Evolutionary conservation across 2,888 invertebrate species (phyloP), one percentile per base, ranked within the genome.

Genomic region (Cataglyphis altisquamis): DNA sequence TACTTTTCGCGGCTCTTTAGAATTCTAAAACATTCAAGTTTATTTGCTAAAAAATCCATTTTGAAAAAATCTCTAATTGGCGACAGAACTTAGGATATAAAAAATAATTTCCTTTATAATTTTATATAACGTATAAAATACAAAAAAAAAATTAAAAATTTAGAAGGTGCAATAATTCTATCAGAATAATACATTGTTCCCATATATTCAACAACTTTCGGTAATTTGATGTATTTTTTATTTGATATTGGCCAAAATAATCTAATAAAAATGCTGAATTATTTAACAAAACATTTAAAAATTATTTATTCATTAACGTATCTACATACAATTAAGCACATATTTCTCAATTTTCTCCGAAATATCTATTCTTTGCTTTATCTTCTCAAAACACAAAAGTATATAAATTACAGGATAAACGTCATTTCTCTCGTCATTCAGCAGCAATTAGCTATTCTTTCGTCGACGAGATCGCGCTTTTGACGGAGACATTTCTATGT

Each of bases 391-490:
- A 21, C 8, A 66, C 4, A 75, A 67, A 64, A 66, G 55, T 25
- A 73, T n/a, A 77, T 12, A 10, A 83, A 63, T 83, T 83, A 62
- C 39, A 8, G 15, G 29, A 67, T 52, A 36, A 82, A 41, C 36
- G 39, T 52, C 6, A 68, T 68, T 70, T 32, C 45, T 57, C 68
- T 32, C 48, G 32, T 74, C 62, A 67, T 57, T 82, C 60, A 52
- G 39, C 60, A 6, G 32, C 45, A 45, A 80, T 83, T 83, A 70
- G 52, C 63, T 2, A 55, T 80, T 70, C 29, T 21, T 70, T 8
- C 21, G 39, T 62, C 41, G 29, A 67, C 25, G 52, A 32, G 36
- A 21, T 4, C 70, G 29, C 68, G 15, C 12, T 60, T n/a, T 62
- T 62, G 41, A 15, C 21, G 25, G 15, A 60, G 32, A 78, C 63